Evolutionary conservation across 2,797 vertebrate species (phyloP).

Genomic region (Pseudomugil gertrudae): DNA sequence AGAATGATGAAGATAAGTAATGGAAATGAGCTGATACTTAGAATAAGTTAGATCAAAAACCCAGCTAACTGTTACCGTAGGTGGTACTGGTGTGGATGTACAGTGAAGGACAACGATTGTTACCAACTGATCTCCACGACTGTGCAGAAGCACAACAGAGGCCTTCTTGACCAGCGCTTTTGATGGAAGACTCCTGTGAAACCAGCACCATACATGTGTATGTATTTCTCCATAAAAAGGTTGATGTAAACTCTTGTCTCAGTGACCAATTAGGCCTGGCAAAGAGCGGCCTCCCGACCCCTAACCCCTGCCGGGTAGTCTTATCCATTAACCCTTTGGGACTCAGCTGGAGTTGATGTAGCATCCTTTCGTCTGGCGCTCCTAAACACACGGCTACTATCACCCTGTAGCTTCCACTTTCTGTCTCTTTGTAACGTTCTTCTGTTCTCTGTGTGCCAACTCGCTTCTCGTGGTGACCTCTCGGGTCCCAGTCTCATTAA

Average conservation of each 20-base stretch:
- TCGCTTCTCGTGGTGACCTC: conserved; percentile 89
- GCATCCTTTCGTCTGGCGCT: conserved; percentile 88
- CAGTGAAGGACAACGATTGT: conserved; percentile 61
- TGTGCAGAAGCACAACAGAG: conserved; percentile 66
- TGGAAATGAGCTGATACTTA: conserved; percentile 15
- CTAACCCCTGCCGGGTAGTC: conserved; percentile 91
- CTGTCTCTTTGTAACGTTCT: conserved; percentile 87
- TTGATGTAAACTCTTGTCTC: conserved; percentile 77
- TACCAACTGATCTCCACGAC: conserved; percentile 72
- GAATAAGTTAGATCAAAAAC: conserved; percentile 52
- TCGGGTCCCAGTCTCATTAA: conserved; percentile 39
- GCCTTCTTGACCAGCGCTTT: conserved; percentile 57
- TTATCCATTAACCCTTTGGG: conserved; percentile 90
- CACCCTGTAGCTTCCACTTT: conserved; percentile 88
- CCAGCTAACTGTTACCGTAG: conserved; percentile 60
- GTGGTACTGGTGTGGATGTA: conserved; percentile 57
- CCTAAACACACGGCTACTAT: conserved; percentile 90
- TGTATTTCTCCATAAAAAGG: conserved; percentile 66
- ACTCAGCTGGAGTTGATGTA: conserved; percentile 94
- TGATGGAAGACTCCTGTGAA: conserved; percentile 74
- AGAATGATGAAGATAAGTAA: conserved; percentile 20
- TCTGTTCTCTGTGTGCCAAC: conserved; percentile 85
- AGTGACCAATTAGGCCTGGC: conserved; percentile 91
- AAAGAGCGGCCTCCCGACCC: conserved; percentile 90
- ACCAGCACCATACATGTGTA: conserved; percentile 74